Base-by-base conservation (phyloP, 2,797 vertebrate species). In the Crocodylus rhombifer region DNA sequence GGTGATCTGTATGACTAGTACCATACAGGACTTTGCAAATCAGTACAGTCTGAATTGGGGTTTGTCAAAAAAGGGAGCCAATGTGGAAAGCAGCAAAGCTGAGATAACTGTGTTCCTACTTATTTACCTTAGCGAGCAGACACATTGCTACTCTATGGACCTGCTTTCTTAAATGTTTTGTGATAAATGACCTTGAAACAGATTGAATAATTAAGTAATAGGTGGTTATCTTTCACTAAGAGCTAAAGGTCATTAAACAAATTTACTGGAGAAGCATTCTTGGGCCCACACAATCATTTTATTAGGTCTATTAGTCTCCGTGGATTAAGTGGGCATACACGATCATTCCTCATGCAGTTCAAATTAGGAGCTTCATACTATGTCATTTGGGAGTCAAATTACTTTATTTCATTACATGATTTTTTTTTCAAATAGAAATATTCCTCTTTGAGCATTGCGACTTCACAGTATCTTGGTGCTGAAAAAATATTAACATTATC, bases 201-300 rank as follows among this genome's bases (percentile, higher is more conserved):
- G 91, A 91, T 89, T 64, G 92, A 96, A 86, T 91, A 95, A 91
- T 94, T 94, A 95, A 91, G 90, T 74, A 88, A 95, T 90, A 91
- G 87, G 65, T 93, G 81, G 85, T 94, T 79, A 85, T 93, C 79
- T 74, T 73, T 94, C 94, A 75, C 81, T 91, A 10, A 83, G 65
- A 89, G 77, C 80, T 82, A 97, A 97, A 97, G 84, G 81, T 96
- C 93, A 95, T 81, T 94, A 90, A 90, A 60, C 58, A 85, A 82
- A 96, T 95, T 88, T 92, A 86, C 73, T 96, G 81, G 63, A 14
- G 88, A 91, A 86, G 60, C 21, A 65, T 74, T 56, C 69, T 82
- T 88, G 87, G 90, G 60, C 30, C 82, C 86, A 55, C n/a, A 64
- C 30, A 95, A 84, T 95, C 94, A 83, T 90, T 96, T 90, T 91